These are phyloP conservation scores for Geotrypetes seraphini DNA, from an alignment of 2,797 vertebrate genomes.

Conservation along the genomic window DNA sequence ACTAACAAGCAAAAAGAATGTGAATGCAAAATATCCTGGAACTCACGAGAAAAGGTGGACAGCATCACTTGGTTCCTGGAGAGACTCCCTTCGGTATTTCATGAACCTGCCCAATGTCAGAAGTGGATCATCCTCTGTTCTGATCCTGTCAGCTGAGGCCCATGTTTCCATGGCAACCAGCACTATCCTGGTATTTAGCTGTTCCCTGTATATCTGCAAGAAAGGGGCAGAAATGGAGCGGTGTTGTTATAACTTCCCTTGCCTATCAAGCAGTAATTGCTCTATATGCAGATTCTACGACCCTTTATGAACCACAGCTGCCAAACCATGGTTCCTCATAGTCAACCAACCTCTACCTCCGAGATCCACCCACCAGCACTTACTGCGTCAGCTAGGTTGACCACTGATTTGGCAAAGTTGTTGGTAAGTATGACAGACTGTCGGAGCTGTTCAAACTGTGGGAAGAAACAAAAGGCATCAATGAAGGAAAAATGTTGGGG, in stretches of 20 bases:
- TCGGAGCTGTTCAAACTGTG: conserved; percentile 76
- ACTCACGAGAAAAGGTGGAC: conserved; percentile 88
- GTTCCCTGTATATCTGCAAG: conserved; percentile 89
- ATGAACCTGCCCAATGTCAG: conserved; percentile 76
- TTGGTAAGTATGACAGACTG: conserved; percentile 78
- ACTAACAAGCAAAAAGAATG: not conserved
- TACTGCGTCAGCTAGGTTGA: conserved; percentile 86
- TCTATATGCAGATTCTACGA: too few relatives aligned
- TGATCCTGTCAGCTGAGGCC: conserved; percentile 75
- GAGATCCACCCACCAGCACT: conserved; percentile 20
- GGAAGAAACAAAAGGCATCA: not conserved
- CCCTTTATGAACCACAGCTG: too few relatives aligned
- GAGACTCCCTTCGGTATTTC: conserved; percentile 74
- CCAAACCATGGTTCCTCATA: not conserved
- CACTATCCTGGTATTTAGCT: conserved; percentile 86
- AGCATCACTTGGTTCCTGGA: conserved; percentile 71
- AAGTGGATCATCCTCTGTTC: conserved; percentile 69
- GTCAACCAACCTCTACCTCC: too few relatives aligned
- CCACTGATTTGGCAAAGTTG: conserved; percentile 90
- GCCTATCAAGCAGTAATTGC: too few relatives aligned
- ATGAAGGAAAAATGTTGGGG: too few relatives aligned
- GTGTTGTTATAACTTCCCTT: not conserved
- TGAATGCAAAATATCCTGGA: accelerated
- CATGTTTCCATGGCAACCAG: conserved; percentile 92
- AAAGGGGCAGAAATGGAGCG: not conserved